Conservation (phyloP, 2,888 invertebrate genomes). For the Cheilosia impressa region DNA sequence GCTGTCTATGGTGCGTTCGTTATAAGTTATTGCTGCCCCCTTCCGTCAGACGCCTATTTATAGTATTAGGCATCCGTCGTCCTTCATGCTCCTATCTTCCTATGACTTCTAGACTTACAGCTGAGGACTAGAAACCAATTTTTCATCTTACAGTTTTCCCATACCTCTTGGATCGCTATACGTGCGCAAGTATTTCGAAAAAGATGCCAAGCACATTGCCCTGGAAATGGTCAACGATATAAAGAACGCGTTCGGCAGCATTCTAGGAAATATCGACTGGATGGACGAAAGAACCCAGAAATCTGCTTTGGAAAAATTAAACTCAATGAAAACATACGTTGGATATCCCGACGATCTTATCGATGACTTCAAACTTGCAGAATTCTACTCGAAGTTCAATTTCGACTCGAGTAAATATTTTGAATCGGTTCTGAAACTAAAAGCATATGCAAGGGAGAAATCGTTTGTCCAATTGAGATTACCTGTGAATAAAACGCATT, state of each 20-base stretch:
- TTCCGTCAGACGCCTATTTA: too few relatives aligned
- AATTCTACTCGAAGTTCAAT: conserved; percentile 91
- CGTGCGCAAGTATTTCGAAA: conserved; percentile 93
- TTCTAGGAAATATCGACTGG: conserved; percentile 93
- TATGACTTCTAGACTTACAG: neutral
- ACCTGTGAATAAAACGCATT: conserved; percentile 93
- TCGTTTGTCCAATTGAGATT: conserved; percentile 90
- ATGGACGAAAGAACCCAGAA: conserved; percentile 94
- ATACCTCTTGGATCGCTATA: conserved; percentile 93
- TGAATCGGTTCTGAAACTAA: conserved; percentile 90
- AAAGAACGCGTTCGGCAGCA: conserved; percentile 91
- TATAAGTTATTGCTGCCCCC: too few relatives aligned
- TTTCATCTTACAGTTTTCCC: conserved; percentile 85
- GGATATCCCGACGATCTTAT: conserved; percentile 96
- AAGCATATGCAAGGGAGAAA: conserved; percentile 91
- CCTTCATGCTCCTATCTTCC: too few relatives aligned
- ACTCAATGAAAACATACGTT: conserved; percentile 93
- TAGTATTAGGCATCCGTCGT: too few relatives aligned
- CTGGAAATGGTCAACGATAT: conserved; percentile 95
- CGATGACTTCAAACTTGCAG: conserved; percentile 90
- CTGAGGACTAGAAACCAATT: too few relatives aligned
- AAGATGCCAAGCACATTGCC: conserved; percentile 92
- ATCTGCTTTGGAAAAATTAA: conserved; percentile 91
- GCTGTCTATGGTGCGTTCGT: too few relatives aligned
- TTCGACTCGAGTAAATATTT: conserved; percentile 89